These are phyloP conservation scores for Lithobius niger DNA, from an alignment of 1,140 invertebrate genomes.

Conservation along the genomic window DNA sequence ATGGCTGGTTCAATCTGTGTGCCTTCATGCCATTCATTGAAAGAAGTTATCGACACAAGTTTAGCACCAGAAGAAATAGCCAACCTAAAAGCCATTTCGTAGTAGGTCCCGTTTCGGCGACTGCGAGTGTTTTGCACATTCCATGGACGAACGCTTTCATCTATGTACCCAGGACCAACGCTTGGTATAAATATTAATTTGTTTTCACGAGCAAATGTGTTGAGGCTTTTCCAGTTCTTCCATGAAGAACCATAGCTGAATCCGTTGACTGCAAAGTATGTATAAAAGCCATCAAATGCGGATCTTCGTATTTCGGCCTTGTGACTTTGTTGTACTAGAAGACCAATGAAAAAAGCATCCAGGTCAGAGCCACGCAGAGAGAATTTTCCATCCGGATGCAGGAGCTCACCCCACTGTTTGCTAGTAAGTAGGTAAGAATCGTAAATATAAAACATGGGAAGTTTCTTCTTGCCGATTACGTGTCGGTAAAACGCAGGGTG, in stretches of 20 bases:
- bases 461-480: slow-evolving; percentile 17
- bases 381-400: slow-evolving; percentile 22
- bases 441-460: slow-evolving; percentile 38
- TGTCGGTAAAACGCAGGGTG: slow-evolving; percentile 36
- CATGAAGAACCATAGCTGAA: slow-evolving; percentile 35
- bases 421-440: slow-evolving; percentile 31
- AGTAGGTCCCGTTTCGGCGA: slow-evolving; percentile 34
- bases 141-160: slow-evolving; percentile 36
- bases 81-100: slow-evolving; percentile 27
- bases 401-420: slow-evolving; percentile 29
- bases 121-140: slow-evolving; percentile 30
- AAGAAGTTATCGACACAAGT: slow-evolving; percentile 36
- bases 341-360: slow-evolving; percentile 36
- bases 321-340: slow-evolving; percentile 31
- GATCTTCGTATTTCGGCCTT: slow-evolving; percentile 22
- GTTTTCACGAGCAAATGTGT: slow-evolving; percentile 25
- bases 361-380: slow-evolving; percentile 31
- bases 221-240: slow-evolving; percentile 32
- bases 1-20: slow-evolving; percentile 39
- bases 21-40: slow-evolving; percentile 43
- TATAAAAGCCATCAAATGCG: slow-evolving; percentile 40
- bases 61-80: slow-evolving; percentile 26
- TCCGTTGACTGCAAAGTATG: slow-evolving; percentile 38
- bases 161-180: slow-evolving; percentile 38
- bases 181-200: slow-evolving; percentile 36